Evolutionary conservation across 2,797 vertebrate genomes (phyloP), one percentile per base, ranked within the genome.

Genomic region (Hoplostethus atlanticus): DNA sequence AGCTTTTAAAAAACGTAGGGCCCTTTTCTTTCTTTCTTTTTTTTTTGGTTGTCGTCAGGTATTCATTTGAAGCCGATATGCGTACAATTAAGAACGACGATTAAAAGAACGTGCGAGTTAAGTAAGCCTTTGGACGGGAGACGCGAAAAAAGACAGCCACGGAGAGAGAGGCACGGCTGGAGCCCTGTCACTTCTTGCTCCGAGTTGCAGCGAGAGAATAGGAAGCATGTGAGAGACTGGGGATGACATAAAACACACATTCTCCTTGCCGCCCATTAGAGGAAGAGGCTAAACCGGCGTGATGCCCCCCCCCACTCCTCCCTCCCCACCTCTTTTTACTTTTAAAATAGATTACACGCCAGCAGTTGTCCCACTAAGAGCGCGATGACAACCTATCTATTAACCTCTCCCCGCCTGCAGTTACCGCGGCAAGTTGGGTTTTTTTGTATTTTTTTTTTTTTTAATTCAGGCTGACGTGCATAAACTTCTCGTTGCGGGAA

Each of bases 161-260:
- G 92, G 28, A 28, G 28, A 28, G 28, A 21, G 44, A 30, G 95
- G 89, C 95, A 94, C 93, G 92, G 95, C 96, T 95, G 94, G 93
- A 96, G 96, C 93, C 28, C 95, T 95, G 96, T 96, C 96, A 98
- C 96, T 97, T 97, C 95, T 94, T 93, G 93, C 94, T 95, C 28
- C 93, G 94, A 95, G 95, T 95, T 95, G 94, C 94, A 96, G 94
- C 95, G 91, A 93, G 94, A 94, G 95, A 94, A 79, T 92, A 92
- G 94, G 95, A 95, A 91, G 94, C 93, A 91, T 94, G 95, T 92
- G 96, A 94, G 79, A 92, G 94, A 92, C 95, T 79, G 83, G 86
- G 92, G 94, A 96, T 96, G 96, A 95, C 95, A 96, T 93, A 95
- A 96, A 96, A 96, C 96, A 96, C 95, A 96, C 94, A 96, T 95